Evolutionary conservation across 2,888 invertebrate species (phyloP), one percentile per base, ranked within the genome.

Genomic region (Cerceris ruficornis): DNA sequence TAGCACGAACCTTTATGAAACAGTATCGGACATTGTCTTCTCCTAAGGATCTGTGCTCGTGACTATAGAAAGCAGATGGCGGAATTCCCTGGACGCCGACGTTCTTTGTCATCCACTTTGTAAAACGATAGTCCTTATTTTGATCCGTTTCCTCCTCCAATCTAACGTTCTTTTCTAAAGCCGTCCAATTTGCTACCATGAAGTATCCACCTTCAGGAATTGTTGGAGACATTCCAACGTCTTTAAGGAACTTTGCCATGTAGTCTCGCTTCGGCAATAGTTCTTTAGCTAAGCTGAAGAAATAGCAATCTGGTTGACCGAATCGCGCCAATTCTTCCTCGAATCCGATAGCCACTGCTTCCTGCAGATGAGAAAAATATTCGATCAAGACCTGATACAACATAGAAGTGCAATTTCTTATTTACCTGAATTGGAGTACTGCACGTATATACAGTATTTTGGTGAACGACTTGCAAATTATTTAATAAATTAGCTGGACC

Each of bases 161-260:
- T 90, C 96, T 95, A 7, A 96, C 94, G 91, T 96, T 95, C 17
- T 93, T 92, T 50, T 93, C 96, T 95, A 98, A 92, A 6, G 95
- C 93, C 9, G 96, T 95, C 96, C 97, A 98, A 93, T 99, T 98
- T 0, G 98, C 98, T 66, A 99, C 92, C 94, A 99, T 96, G 91
- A 99, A 99, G 93, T 99, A 99, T 0, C 99, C 99, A 4, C 98
- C 98, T 86, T 99, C 98, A 0, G 99, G 99, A 70, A 98, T 93
- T 0, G 97, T 97, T 0, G 99, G 98, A 52, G 95, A 95, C 95
- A 99, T 97, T 0, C 98, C 98, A 69, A 96, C 95, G 11, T 97
- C 96, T 5, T 88, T 91, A 39, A 98, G 93, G 77, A 97, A 95
- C 86, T 95, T 95, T 0, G 95, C 95, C 93, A 98, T 95, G 87